Percentiles rank a stretch among this genome's conserved stretches.
Conservation (phyloP, 2,888 invertebrate species). For the Drosophila crucigera region DNA sequence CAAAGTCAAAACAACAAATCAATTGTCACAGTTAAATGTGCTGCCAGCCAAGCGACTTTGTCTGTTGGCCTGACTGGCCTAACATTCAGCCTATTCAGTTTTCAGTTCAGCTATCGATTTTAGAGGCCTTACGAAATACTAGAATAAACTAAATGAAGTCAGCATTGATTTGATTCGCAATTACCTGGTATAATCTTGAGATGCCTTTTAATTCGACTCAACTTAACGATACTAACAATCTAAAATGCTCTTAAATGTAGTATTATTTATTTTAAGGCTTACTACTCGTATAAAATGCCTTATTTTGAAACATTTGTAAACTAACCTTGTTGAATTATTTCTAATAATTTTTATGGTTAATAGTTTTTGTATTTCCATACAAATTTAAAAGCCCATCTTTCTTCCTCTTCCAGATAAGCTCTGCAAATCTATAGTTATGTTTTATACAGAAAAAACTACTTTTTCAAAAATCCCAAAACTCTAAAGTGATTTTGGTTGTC, state of each 20-base stretch:
- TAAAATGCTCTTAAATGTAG: neutral
- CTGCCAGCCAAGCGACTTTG: constrained; percentile 30
- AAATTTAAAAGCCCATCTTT: neutral
- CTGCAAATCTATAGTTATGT: neutral
- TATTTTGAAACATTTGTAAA: neutral
- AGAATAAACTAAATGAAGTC: constrained; percentile 9
- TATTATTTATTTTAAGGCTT: neutral
- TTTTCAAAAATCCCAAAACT: neutral
- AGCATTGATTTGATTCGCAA: neutral
- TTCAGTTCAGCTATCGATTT: constrained; percentile 45
- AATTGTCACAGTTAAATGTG: constrained; percentile 59
- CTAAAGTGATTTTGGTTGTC: neutral
- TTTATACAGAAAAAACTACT: neutral
- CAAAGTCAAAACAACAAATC: constrained; percentile 51
- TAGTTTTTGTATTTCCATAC: neutral
- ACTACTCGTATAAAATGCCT: neutral
- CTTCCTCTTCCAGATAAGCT: neutral
- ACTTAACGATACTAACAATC: neutral
- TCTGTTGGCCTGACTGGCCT: constrained; percentile 12
- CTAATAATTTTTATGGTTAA: neutral
- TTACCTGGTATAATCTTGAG: neutral
- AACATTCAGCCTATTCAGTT: constrained; percentile 30
- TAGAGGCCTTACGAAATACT: constrained; percentile 35
- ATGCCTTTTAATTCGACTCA: neutral
- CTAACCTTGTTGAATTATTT: neutral